phyloP scores from a whole-genome alignment of 2,113 vertebrate species.

The Onychostoma macrolepis region DNA sequence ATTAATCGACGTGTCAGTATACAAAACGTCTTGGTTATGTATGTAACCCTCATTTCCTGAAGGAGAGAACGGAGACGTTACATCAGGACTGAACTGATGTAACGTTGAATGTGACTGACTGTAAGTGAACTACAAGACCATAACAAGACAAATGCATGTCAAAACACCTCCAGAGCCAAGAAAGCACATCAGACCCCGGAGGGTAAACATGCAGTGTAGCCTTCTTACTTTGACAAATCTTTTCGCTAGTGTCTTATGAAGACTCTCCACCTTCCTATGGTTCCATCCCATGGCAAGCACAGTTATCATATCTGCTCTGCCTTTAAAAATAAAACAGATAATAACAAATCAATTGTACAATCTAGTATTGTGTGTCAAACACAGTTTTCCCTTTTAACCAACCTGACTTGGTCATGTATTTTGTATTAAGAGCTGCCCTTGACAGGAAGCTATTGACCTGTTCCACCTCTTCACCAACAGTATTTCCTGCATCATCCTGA shows the following conservation, averaged over 20 bases:
- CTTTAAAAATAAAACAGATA: constrained; percentile 10
- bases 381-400: not conserved
- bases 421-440: constrained; percentile 33
- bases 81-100: too few species aligned
- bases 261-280: constrained; percentile 23
- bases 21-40: too few species aligned
- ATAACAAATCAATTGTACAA: not conserved
- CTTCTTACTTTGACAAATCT: constrained; percentile 38
- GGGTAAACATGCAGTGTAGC: not conserved
- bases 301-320: constrained; percentile 28
- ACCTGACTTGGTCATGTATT: constrained; percentile 41
- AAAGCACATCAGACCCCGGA: not conserved
- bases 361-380: not conserved
- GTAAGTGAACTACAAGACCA: too few species aligned
- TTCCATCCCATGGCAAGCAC: constrained; percentile 3
- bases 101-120: too few species aligned
- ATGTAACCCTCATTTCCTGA: too few species aligned
- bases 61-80: too few species aligned
- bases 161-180: too few species aligned
- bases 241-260: constrained; percentile 22
- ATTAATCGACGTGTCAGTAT: too few species aligned
- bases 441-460: constrained; percentile 13
- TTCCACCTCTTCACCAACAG: constrained; percentile 17
- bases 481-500: constrained; percentile 29
- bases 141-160: too few species aligned